A percentile compares a stretch with the other conserved stretches of the same genome.
Conservation (phyloP, 2,888 invertebrate species). For the Drosophila ustulata region DNA sequence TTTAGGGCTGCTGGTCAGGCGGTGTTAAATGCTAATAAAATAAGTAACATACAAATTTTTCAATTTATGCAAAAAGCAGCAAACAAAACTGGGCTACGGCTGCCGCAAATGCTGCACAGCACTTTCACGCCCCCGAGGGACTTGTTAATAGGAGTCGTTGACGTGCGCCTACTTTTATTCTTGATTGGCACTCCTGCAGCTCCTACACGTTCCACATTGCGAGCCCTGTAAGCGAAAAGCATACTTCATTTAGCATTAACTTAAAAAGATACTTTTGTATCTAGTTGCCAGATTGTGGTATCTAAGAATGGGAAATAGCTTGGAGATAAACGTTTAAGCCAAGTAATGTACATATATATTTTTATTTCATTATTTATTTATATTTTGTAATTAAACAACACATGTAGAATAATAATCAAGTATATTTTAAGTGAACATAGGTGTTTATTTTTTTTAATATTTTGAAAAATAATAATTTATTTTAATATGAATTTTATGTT, state of each 20-base stretch:
- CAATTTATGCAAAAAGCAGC: slow-evolving; percentile 55
- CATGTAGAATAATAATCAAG: too few relatives aligned
- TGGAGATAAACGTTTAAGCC: too few relatives aligned
- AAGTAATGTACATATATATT: too few relatives aligned
- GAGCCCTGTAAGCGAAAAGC: not conserved
- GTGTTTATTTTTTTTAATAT: too few relatives aligned
- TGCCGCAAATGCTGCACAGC: slow-evolving; percentile 57
- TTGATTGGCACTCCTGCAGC: slow-evolving; percentile 47
- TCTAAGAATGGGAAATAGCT: too few relatives aligned
- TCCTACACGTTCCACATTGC: slow-evolving; percentile 60
- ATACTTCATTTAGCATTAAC: not conserved
- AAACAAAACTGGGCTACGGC: slow-evolving; percentile 61
- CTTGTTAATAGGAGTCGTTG: slow-evolving; percentile 79
- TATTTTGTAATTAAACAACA: too few relatives aligned
- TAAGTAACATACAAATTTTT: slow-evolving; percentile 79
- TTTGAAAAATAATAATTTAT: too few relatives aligned
- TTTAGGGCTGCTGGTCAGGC: slow-evolving; percentile 28
- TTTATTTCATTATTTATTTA: too few relatives aligned
- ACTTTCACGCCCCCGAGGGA: slow-evolving; percentile 84
- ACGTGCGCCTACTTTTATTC: slow-evolving; percentile 71
- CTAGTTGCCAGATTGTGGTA: too few relatives aligned
- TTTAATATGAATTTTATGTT: too few relatives aligned
- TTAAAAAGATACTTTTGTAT: not conserved
- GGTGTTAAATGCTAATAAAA: slow-evolving; percentile 81
- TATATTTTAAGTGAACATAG: too few relatives aligned